A percentile compares a stretch with the other conserved stretches of the same genome.
phyloP scores from a whole-genome alignment of 2,888 invertebrate genomes.

The Cephus spinipes region DNA sequence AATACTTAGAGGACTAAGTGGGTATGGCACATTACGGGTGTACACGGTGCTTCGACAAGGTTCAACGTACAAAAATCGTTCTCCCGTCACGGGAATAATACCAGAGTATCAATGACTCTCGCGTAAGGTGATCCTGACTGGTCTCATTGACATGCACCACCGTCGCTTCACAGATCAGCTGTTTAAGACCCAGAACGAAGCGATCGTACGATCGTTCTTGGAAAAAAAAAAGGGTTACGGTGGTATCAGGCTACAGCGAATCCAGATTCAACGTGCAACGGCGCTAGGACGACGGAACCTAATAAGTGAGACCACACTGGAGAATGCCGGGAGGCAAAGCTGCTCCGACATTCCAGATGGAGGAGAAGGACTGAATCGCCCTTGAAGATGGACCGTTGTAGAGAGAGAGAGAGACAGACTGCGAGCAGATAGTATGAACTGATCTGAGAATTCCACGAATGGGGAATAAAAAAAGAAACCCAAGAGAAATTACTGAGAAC shows the following conservation, averaged over 20 bases:
- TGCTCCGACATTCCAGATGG: not conserved
- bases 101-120: not conserved
- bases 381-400: not conserved
- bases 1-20: conserved; percentile 35
- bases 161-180: not conserved
- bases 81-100: not conserved
- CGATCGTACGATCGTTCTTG: not conserved
- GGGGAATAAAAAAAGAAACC: not conserved
- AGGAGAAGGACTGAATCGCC: not conserved
- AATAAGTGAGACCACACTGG: not conserved
- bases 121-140: not conserved
- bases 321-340: not conserved
- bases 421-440: not conserved
- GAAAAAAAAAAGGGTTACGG: not conserved
- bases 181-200: not conserved
- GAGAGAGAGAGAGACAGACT: no score
- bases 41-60: conserved; percentile 9
- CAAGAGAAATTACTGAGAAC: not conserved
- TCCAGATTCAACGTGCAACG: not conserved
- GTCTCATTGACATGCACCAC: not conserved
- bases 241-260: not conserved
- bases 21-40: conserved; percentile 32
- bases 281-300: not conserved
- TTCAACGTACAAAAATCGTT: conserved; percentile 2
- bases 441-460: not conserved